Base-by-base conservation (phyloP, 2,888 invertebrate species). In the Drosophila picticornis region DNA sequence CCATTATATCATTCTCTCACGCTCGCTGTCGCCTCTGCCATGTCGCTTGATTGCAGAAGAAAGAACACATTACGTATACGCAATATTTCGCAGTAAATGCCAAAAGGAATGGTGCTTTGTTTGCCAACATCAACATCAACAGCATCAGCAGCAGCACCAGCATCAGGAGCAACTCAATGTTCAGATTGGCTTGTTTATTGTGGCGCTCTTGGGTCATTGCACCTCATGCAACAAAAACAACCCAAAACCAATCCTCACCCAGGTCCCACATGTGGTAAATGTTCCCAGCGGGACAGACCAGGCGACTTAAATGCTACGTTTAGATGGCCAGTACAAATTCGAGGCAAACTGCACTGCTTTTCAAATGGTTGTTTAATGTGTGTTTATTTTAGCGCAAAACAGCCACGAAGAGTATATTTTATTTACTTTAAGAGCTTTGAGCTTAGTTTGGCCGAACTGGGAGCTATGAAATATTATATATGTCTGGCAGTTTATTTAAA, bases 71-170 rank as follows among this genome's bases (percentile, higher is more conserved):
- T 71, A 68, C 90, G 82, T 84, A 77, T 90, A 84, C 80, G 88
- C 73, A 73, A 84, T 84, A 78, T 73, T 81, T 70, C 72, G 71
- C 70, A 78, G 78, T 73, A 73, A 76, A 87, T 78, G 72, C 60
- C 73, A 72, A 31, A 56, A 75, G 73, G 87, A 85, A 87, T 90
- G 72, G 76, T 69, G 75, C 90, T 88, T 90, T 85, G 85, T 88
- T 84, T 76, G 85, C 67, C 62, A 67, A 7, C 29, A 31, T 55
- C 63, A 75, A 61, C 72, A 62, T 55, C 77, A 34, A 25, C 7
- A 36, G 22, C 16, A 22, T 16, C 6, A 50, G 16, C n/a, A 50
- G 9, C 10, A 50, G 25, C 10, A 53, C 10, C 6, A 34, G 22
- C 34, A 27, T 29, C 27, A 22, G 53, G 60, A 74, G 59, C 75